Percentiles rank a stretch among this genome's conserved stretches.
phyloP scores from a whole-genome alignment of 2,113 vertebrate genomes.

The Gobius niger region DNA sequence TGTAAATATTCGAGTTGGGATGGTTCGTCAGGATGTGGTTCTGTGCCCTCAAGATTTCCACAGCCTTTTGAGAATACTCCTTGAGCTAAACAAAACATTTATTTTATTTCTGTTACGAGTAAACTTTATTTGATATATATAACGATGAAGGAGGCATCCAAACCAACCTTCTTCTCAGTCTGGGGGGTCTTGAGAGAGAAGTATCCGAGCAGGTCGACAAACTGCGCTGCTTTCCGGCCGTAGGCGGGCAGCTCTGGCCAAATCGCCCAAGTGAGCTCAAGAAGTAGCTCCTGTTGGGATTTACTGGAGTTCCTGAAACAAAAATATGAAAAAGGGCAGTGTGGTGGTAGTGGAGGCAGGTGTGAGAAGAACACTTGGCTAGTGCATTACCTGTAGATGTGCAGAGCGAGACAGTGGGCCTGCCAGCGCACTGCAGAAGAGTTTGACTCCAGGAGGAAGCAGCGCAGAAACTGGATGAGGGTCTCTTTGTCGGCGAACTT shows the following conservation, averaged over 20 bases:
- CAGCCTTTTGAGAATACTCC: slow-evolving; percentile 97
- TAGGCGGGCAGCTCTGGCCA: slow-evolving; percentile 98
- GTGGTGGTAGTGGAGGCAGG: background rate
- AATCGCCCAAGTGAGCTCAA: slow-evolving; percentile 98
- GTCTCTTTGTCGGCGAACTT: slow-evolving; percentile 98
- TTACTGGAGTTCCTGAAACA: slow-evolving; percentile 90
- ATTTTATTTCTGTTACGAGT: background rate
- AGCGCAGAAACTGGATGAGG: slow-evolving; percentile 94
- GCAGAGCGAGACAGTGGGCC: slow-evolving; percentile 92
- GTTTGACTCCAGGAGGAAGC: slow-evolving; percentile 97
- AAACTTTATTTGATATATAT: background rate
- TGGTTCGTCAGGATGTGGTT: slow-evolving; percentile 99
- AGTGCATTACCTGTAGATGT: slow-evolving; percentile 90
- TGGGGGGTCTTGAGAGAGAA: slow-evolving; percentile 98
- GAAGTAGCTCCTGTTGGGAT: slow-evolving; percentile 91
- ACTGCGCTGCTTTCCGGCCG: slow-evolving; percentile 96
- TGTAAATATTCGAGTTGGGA: slow-evolving; percentile 99
- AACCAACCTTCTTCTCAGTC: slow-evolving; percentile 93
- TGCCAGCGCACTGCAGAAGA: slow-evolving; percentile 97
- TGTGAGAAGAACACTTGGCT: background rate
- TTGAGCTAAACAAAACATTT: slow-evolving; percentile 80
- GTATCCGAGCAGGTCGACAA: slow-evolving; percentile 96
- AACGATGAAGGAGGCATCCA: background rate
- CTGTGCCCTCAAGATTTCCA: slow-evolving; percentile 94
- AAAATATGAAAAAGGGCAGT: background rate